phyloP scores from a whole-genome alignment of 2,888 invertebrate genomes.

The Meandrusa payeni region DNA sequence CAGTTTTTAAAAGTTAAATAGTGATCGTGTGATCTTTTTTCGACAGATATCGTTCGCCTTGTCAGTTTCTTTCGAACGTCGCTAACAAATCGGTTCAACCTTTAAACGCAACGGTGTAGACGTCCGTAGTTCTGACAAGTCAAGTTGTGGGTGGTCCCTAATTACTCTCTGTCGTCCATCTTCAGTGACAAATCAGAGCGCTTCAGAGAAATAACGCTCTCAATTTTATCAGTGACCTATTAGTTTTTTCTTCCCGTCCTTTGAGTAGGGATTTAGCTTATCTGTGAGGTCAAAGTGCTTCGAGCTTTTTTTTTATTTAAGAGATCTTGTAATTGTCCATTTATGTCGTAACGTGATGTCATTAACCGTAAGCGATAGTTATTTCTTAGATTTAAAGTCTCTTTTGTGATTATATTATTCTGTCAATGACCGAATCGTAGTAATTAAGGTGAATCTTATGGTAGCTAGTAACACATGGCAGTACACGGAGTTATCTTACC shows the following conservation, averaged over 20 bases:
- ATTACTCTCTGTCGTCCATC: conserved; percentile 46
- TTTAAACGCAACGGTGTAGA: conserved; percentile 32
- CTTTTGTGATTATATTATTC: too few relatives aligned
- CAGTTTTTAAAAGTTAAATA: conserved; percentile 10
- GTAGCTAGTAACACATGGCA: too few relatives aligned
- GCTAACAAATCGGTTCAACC: conserved; percentile 44
- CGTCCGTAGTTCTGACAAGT: conserved; percentile 34
- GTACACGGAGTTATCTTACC: too few relatives aligned
- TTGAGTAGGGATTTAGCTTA: neutral
- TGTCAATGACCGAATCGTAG: too few relatives aligned
- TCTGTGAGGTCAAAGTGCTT: neutral
- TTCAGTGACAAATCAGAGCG: conserved; percentile 48
- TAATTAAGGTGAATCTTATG: too few relatives aligned
- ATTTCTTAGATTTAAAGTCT: too few relatives aligned
- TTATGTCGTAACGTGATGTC: too few relatives aligned
- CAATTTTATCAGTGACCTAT: conserved; percentile 28
- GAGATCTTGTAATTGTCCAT: too few relatives aligned
- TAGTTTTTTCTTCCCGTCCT: neutral
- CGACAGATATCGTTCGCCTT: conserved; percentile 9
- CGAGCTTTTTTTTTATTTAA: neutral
- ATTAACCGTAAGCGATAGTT: too few relatives aligned
- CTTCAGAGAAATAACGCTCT: conserved; percentile 31
- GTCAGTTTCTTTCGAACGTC: conserved; percentile 26
- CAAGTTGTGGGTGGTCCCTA: conserved; percentile 52
- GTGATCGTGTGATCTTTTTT: conserved; percentile 8